A percentile compares a stretch with the other conserved stretches of the same genome.
Evolutionary conservation across 35 echinoderm and acorn worm species (phyloP).

Genomic region (Hemicentrotus pulcherrimus): DNA sequence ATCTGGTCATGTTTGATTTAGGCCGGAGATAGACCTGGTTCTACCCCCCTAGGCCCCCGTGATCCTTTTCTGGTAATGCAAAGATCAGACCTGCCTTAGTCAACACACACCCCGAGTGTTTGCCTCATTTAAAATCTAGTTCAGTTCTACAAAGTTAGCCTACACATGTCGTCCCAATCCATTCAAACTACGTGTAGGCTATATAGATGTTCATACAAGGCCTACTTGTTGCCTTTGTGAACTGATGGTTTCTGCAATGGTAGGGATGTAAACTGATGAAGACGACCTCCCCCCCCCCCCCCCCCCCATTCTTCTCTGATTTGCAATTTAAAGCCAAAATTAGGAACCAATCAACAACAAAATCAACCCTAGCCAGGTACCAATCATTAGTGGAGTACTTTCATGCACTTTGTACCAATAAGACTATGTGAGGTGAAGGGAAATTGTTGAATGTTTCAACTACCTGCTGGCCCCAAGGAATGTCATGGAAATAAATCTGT

Average conservation of each 20-base stretch:
- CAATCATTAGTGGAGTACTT: too few species aligned
- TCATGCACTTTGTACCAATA: too few species aligned
- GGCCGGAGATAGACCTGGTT: background rate
- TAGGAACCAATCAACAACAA: too few species aligned
- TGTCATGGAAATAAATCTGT: conserved; percentile 3
- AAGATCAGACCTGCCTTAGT: background rate
- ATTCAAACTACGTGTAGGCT: too few species aligned
- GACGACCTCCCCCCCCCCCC: too few species aligned
- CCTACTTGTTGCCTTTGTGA: background rate
- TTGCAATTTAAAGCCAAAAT: too few species aligned
- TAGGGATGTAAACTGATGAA: too few species aligned
- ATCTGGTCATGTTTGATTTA: conserved; percentile 1
- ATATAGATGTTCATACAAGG: background rate
- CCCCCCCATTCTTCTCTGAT: too few species aligned
- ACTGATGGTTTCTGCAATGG: background rate
- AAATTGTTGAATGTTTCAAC: background rate
- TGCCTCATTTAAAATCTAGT: background rate
- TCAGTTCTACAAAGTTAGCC: too few species aligned
- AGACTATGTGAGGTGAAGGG: background rate
- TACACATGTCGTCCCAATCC: too few species aligned
- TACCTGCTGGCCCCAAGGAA: background rate
- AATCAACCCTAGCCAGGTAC: too few species aligned
- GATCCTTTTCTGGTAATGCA: background rate
- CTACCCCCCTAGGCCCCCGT: background rate
- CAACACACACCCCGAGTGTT: background rate